These are phyloP conservation scores for Hedychridium roseum DNA, from an alignment of 2,888 invertebrate genomes.

Conservation along the genomic window DNA sequence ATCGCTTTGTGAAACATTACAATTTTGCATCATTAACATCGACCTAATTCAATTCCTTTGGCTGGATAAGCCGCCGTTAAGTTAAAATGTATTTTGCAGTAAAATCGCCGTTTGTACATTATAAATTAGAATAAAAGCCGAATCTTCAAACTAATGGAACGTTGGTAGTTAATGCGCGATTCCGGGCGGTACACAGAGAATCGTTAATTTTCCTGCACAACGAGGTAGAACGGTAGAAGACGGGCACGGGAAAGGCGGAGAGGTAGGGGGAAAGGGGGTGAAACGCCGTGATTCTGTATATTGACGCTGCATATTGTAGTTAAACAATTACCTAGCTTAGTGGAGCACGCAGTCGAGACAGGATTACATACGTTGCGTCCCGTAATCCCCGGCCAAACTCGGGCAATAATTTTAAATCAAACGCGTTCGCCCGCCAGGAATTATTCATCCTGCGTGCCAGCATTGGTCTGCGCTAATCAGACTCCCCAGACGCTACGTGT, in stretches of 20 bases:
- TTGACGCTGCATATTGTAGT: slow-evolving; percentile 32
- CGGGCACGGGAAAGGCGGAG: background rate
- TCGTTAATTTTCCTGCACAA: background rate
- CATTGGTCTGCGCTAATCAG: slow-evolving; percentile 37
- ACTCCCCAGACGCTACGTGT: slow-evolving; percentile 8
- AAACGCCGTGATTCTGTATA: slow-evolving; percentile 9
- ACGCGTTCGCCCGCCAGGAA: slow-evolving; percentile 43
- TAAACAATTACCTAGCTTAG: slow-evolving; percentile 47
- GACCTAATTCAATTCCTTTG: too few species aligned
- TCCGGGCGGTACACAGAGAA: slow-evolving; percentile 1
- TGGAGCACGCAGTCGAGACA: slow-evolving; percentile 14
- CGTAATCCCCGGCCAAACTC: slow-evolving; percentile 49
- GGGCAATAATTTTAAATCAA: slow-evolving; percentile 55
- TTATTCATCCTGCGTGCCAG: slow-evolving; percentile 47
- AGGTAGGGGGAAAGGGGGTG: slow-evolving; percentile 4
- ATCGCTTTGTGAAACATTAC: background rate
- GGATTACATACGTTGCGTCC: slow-evolving; percentile 38
- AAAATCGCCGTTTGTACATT: too few species aligned
- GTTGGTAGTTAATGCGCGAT: too few species aligned
- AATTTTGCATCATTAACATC: too few species aligned
- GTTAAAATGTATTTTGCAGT: too few species aligned
- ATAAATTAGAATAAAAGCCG: too few species aligned
- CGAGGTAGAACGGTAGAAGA: background rate
- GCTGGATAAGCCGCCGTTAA: too few species aligned
- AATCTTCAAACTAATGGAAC: too few species aligned